phyloP scores from a whole-genome alignment of 1,140 invertebrate genomes.

The Epicauta chinensis region DNA sequence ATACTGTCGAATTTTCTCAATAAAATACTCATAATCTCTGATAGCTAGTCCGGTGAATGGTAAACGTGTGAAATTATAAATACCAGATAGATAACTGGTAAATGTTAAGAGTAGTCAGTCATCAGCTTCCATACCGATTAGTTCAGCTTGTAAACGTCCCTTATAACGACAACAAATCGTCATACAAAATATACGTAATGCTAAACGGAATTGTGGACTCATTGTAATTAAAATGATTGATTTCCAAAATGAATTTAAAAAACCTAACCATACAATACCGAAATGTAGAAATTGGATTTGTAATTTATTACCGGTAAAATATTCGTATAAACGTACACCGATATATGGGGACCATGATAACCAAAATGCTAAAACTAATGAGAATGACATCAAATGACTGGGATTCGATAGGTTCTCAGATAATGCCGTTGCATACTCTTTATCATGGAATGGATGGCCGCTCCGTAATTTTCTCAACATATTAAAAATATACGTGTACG shows the following conservation, averaged over 20 bases:
- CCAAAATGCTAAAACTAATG: slow-evolving; percentile 84
- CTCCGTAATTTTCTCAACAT: slow-evolving; percentile 75
- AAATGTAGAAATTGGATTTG: slow-evolving; percentile 85
- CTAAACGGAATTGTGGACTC: slow-evolving; percentile 85
- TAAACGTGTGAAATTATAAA: slow-evolving; percentile 17
- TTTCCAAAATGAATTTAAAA: slow-evolving; percentile 93
- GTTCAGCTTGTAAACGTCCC: slow-evolving; percentile 68
- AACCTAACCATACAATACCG: slow-evolving; percentile 86
- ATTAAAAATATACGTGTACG: slow-evolving; percentile 88
- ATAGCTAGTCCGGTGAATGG: slow-evolving; percentile 38
- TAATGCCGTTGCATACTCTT: slow-evolving; percentile 86
- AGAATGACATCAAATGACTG: slow-evolving; percentile 91
- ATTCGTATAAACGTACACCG: slow-evolving; percentile 42
- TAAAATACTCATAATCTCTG: slow-evolving; percentile 38
- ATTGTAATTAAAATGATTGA: slow-evolving; percentile 80
- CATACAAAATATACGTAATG: slow-evolving; percentile 78
- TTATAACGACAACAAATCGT: slow-evolving; percentile 83
- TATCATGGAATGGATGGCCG: slow-evolving; percentile 81
- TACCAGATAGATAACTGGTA: slow-evolving; percentile 1
- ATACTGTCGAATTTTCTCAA: slow-evolving; percentile 32
- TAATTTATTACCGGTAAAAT: slow-evolving; percentile 42
- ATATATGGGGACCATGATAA: slow-evolving; percentile 90
- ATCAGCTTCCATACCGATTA: slow-evolving; percentile 75
- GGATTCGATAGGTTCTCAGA: slow-evolving; percentile 87
- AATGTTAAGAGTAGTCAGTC: slow-evolving; percentile 48